A percentile compares a stretch with the other conserved stretches of the same genome.
These are phyloP conservation scores for Agapetus fuscipes DNA, from an alignment of 2,888 invertebrate species.

Conservation along the genomic window DNA sequence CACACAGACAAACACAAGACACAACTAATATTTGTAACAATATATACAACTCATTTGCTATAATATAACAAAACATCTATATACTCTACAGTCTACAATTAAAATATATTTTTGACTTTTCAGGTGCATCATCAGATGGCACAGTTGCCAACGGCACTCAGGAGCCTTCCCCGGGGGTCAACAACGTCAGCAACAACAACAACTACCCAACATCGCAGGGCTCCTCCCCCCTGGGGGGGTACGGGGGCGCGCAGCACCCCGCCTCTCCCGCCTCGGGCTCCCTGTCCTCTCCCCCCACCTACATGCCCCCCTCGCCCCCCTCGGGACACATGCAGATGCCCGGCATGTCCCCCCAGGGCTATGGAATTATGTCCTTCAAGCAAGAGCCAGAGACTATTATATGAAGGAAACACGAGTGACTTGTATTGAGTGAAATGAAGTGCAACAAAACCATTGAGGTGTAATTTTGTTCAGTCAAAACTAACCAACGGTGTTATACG, in stretches of 20 bases:
- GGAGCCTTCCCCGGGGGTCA: conserved; percentile 6
- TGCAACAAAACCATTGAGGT: no score
- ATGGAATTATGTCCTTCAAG: conserved; percentile 17
- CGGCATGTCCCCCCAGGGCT: conserved; percentile 5
- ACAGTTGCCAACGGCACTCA: conserved; percentile 10
- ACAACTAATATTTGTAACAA: no score
- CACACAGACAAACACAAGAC: no score
- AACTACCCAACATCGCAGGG: conserved; percentile 5
- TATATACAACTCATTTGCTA: no score
- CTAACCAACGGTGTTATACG: no score
- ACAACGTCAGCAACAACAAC: conserved; percentile 3
- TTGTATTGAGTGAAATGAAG: no score
- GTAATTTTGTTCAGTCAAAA: no score
- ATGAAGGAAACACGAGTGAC: neutral
- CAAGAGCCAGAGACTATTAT: conserved; percentile 20
- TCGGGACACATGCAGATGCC: conserved; percentile 9
- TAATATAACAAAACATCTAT: no score
- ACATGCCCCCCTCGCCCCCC: conserved; percentile 9
- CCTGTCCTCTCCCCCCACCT: conserved; percentile 3
- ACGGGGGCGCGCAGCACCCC: conserved; percentile 5
- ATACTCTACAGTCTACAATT: no score
- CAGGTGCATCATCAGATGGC: conserved; percentile 18
- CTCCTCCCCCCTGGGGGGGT: conserved; percentile 9
- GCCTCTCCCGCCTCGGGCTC: conserved; percentile 17
- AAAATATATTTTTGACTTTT: no score